Percentiles rank a stretch among this genome's conserved stretches.
Evolutionary conservation across 1,140 invertebrate species (phyloP).

Genomic region (Hermetia illucens): DNA sequence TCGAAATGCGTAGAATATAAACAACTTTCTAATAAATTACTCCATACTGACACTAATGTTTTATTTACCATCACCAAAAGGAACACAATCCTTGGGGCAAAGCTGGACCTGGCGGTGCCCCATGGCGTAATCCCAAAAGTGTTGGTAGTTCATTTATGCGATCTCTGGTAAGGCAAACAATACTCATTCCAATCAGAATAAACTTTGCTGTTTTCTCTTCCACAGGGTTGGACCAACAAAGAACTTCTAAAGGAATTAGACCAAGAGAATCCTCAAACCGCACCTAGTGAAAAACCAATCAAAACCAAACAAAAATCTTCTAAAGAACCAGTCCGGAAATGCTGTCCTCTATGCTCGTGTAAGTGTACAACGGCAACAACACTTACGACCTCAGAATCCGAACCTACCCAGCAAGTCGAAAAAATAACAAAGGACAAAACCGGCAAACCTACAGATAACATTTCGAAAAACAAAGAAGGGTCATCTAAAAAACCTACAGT

Average conservation of each 20-base stretch:
- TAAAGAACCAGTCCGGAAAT: slow-evolving; percentile 14
- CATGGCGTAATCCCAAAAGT: slow-evolving; percentile 42
- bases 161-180: slow-evolving; percentile 36
- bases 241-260: slow-evolving; percentile 27
- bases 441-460: no score
- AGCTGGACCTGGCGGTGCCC: slow-evolving; percentile 41
- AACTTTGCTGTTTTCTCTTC: not conserved
- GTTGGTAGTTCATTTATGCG: slow-evolving; percentile 43
- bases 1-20: no score
- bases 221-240: slow-evolving; percentile 27
- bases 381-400: no score
- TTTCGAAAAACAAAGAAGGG: no score
- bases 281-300: slow-evolving; percentile 22
- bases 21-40: no score
- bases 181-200: not conserved
- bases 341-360: slow-evolving; percentile 24
- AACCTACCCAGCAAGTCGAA: no score
- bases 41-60: slow-evolving; percentile 10
- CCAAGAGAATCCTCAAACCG: slow-evolving; percentile 25
- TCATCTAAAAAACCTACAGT: no score
- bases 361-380: no score
- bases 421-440: no score
- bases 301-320: slow-evolving; percentile 13
- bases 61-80: slow-evolving; percentile 27
- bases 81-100: slow-evolving; percentile 39